Evolutionary conservation across 2,113 vertebrate species (phyloP).

Genomic region (Lathamus discolor): DNA sequence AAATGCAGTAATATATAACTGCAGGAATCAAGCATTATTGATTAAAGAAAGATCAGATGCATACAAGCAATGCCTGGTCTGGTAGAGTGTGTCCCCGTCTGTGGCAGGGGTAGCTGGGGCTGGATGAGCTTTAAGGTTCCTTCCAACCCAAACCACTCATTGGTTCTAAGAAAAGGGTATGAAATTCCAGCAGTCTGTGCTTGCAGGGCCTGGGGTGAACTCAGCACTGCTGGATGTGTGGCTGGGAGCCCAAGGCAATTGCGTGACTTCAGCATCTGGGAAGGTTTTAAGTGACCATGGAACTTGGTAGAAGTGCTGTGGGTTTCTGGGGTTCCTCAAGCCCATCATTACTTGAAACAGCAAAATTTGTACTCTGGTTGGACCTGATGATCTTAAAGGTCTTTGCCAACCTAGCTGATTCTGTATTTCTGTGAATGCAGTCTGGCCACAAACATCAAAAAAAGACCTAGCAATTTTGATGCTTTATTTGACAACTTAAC

Average conservation of each 20-base stretch:
- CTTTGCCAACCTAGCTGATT: not conserved
- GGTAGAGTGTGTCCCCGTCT: not conserved
- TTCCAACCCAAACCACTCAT: not conserved
- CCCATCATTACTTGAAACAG: not conserved
- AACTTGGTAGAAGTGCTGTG: not conserved
- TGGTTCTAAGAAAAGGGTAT: not conserved
- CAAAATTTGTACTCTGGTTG: not conserved
- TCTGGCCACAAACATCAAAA: not conserved
- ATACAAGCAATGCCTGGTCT: not conserved
- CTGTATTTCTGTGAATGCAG: not conserved
- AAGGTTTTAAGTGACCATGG: not conserved
- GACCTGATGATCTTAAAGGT: not conserved
- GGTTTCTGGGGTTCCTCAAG: not conserved
- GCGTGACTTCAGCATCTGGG: not conserved
- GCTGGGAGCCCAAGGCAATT: not conserved
- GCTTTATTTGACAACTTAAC: not conserved
- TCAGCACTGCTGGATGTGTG: not conserved
- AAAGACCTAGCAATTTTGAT: not conserved
- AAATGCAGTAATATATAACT: not conserved
- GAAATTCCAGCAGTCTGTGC: not conserved
- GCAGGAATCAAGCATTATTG: not conserved
- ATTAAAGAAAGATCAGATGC: not conserved
- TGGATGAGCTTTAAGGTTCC: not conserved
- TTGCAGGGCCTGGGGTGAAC: not conserved
- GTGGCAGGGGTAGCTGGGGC: not conserved